phyloP scores from a whole-genome alignment of 2,888 invertebrate genomes.

The Syritta pipiens region DNA sequence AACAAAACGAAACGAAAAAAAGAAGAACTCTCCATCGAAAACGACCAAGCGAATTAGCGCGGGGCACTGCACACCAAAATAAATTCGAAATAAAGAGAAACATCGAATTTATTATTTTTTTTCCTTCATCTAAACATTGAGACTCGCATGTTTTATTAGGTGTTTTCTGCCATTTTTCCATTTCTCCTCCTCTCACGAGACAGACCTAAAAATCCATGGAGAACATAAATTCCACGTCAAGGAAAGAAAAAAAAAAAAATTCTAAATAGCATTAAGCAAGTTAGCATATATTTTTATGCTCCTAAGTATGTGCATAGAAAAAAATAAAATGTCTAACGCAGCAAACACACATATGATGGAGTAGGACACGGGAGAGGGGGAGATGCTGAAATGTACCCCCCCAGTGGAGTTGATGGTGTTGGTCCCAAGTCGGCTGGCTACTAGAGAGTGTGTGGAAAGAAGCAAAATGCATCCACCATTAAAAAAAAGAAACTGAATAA shows the following conservation, averaged over 20 bases:
- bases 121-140: slow-evolving; percentile 59
- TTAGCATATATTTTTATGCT: slow-evolving; percentile 62
- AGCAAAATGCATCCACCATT: slow-evolving; percentile 58
- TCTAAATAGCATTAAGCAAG: slow-evolving; percentile 62
- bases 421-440: slow-evolving; percentile 21
- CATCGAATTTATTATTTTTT: slow-evolving; percentile 13
- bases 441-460: slow-evolving; percentile 1
- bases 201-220: slow-evolving; percentile 24
- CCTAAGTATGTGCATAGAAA: slow-evolving; percentile 40
- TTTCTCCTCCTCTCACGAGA: neutral
- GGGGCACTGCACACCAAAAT: slow-evolving; percentile 60
- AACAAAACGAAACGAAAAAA: slow-evolving; percentile 31
- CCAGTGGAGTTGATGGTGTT: slow-evolving; percentile 24
- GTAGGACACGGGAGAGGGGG: slow-evolving; percentile 17
- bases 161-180: slow-evolving; percentile 3
- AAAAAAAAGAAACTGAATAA: slow-evolving; percentile 15
- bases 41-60: slow-evolving; percentile 49
- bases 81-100: slow-evolving; percentile 50
- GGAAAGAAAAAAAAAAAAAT: slow-evolving; percentile 13
- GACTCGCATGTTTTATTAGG: slow-evolving; percentile 64
- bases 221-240: slow-evolving; percentile 32
- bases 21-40: slow-evolving; percentile 28
- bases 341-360: slow-evolving; percentile 15
- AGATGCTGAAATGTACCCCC: slow-evolving; percentile 25
- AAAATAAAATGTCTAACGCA: slow-evolving; percentile 21